Evolutionary conservation across 2,888 invertebrate genomes (phyloP).

Genomic region (Steinernema carpocapsae): DNA sequence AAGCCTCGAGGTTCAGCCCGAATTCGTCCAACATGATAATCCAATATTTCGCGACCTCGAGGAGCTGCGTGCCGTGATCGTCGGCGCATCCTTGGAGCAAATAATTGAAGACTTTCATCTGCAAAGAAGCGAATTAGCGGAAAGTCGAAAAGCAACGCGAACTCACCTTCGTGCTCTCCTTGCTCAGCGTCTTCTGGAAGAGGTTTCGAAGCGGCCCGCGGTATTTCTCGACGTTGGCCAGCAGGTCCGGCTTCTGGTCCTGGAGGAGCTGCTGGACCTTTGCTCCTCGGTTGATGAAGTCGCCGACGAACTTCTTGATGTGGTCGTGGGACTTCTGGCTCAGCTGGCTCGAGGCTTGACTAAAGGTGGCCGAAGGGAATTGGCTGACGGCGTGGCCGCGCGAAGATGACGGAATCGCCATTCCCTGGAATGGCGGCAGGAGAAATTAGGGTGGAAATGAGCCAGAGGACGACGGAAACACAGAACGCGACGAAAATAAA

Average conservation of each 20-base stretch:
- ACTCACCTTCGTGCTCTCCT: background rate
- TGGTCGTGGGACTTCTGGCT: background rate
- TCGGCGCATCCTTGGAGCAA: background rate
- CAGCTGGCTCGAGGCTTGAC: slow-evolving; percentile 2
- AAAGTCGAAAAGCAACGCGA: background rate
- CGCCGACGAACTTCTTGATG: slow-evolving; percentile 14
- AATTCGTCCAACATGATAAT: background rate
- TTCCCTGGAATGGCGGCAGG: background rate
- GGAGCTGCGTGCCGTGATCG: background rate
- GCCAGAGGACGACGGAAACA: background rate
- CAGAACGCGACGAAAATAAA: background rate
- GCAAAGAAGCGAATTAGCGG: background rate
- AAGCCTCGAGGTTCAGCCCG: background rate
- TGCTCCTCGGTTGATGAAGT: background rate
- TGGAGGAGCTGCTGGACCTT: background rate
- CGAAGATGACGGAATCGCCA: background rate
- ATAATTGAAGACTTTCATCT: slow-evolving; percentile 17
- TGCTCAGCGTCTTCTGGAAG: slow-evolving; percentile 1
- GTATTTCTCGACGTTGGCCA: background rate
- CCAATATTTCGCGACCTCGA: background rate
- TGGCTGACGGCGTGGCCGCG: background rate
- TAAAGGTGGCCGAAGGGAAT: background rate
- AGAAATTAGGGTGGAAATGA: background rate
- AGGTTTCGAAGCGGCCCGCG: background rate
- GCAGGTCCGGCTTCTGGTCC: background rate